Base-by-base conservation (phyloP, 2,797 vertebrate species). In the Esox masquinongy region DNA sequence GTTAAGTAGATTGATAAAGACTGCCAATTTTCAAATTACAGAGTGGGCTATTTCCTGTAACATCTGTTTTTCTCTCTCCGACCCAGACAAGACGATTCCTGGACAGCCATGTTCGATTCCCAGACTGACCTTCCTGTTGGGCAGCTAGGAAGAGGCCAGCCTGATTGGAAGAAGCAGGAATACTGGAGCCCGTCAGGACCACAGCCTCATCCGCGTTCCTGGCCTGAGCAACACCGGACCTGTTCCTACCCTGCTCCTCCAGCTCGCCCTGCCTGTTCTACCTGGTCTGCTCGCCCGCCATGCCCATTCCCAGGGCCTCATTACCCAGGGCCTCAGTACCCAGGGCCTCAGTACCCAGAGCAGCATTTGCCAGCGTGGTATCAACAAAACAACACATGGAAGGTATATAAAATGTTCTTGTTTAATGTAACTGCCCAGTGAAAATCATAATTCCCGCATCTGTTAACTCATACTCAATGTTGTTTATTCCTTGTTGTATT, bases 31-130 rank as follows among this genome's bases (percentile, higher is more conserved):
- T 31, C 19, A 56, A 5, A 56, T 56, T 56, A 17, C 53, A 9
- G 9, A 56, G n/a, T n/a, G 53, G 53, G 19, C 9, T n/a, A 56
- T n/a, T 56, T 19, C 19, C 53, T 22, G 53, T 11, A 56, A 9
- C 8, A 5, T n/a, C n/a, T 22, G 19, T n/a, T 16, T 56, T 19
- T 56, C 9, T 56, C 53, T 59, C 53, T 56, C 2, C 8, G 53
- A 56, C n/a, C n/a, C 16, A 19, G 50, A 53, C 50, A 53, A 53
- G 50, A 19, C 50, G 1, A 56, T 22, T 15, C 8, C 19, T 56
- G 8, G 53, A 56, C 19, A 56, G 82, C 88, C 79, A 94, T 95
- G 95, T 92, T 95, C 88, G 92, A 91, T 81, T 81, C 87, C 67
- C 81, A 80, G 75, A 82, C 75, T 2, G 83, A 89, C 79, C 82